Evolutionary conservation across 2,797 vertebrate species (phyloP).

Genomic region (Sardinella longiceps): DNA sequence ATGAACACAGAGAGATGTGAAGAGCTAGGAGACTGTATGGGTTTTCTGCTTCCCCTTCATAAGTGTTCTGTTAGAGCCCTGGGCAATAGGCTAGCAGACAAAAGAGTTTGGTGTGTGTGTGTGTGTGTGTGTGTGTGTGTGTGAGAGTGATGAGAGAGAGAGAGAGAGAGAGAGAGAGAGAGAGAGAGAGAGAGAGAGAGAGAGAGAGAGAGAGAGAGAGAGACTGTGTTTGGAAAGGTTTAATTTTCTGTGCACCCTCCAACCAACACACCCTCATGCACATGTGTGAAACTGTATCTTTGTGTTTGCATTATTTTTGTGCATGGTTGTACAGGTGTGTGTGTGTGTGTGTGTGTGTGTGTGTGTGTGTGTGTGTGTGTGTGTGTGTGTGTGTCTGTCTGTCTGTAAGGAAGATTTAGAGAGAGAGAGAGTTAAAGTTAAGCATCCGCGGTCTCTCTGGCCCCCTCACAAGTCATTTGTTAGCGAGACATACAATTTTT

Average conservation of each 20-base stretch:
- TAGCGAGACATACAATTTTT: background rate
- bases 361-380: background rate
- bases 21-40: background rate
- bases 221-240: background rate
- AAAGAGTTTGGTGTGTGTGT: background rate
- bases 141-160: background rate
- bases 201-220: background rate
- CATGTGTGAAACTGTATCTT: too few species aligned
- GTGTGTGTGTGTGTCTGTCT: background rate
- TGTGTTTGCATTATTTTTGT: too few species aligned
- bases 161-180: too few species aligned
- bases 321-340: background rate
- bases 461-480: background rate
- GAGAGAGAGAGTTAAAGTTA: background rate
- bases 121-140: background rate
- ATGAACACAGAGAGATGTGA: background rate
- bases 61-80: background rate
- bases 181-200: background rate
- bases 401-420: background rate
- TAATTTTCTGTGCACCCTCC: too few species aligned
- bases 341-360: background rate
- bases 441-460: background rate
- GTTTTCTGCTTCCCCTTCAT: background rate
- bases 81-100: background rate
- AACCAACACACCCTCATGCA: too few species aligned